Conservation (phyloP, 1,140 invertebrate genomes). For the Micrasema minimum region DNA sequence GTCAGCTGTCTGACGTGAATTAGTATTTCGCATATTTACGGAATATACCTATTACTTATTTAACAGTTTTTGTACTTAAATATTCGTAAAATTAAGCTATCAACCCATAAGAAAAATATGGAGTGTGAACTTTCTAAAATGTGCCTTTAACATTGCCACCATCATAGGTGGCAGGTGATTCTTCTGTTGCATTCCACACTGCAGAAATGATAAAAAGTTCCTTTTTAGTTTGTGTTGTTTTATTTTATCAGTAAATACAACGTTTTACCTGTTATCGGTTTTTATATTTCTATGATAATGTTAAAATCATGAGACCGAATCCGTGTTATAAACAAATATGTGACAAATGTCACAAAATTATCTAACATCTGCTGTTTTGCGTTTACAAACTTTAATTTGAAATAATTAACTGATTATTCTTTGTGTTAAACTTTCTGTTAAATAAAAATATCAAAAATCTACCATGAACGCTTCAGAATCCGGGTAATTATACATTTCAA, state of each 20-base stretch:
- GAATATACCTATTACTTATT: conserved; percentile 10
- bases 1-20: conserved; percentile 62
- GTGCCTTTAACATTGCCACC: conserved; percentile 60
- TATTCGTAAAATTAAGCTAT: not conserved
- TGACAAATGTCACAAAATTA: conserved; percentile 45
- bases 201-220: conserved; percentile 57
- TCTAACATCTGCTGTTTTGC: conserved; percentile 45
- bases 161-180: conserved; percentile 63
- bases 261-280: not conserved
- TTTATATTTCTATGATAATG: conserved; percentile 1
- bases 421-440: conserved; percentile 11
- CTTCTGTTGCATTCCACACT: conserved; percentile 65
- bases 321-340: conserved; percentile 29
- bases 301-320: conserved; percentile 1
- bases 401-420: conserved; percentile 21
- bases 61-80: conserved; percentile 11
- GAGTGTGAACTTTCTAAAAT: conserved; percentile 49
- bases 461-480: conserved; percentile 83
- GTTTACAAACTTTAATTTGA: conserved; percentile 33
- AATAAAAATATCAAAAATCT: not conserved
- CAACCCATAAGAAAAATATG: not conserved
- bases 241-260: conserved; percentile 21
- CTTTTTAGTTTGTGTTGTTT: conserved; percentile 34
- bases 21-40: conserved; percentile 24
- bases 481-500: conserved; percentile 69